Conservation (phyloP, 2,797 vertebrate species). For the Sebastes kiyomatsui region DNA sequence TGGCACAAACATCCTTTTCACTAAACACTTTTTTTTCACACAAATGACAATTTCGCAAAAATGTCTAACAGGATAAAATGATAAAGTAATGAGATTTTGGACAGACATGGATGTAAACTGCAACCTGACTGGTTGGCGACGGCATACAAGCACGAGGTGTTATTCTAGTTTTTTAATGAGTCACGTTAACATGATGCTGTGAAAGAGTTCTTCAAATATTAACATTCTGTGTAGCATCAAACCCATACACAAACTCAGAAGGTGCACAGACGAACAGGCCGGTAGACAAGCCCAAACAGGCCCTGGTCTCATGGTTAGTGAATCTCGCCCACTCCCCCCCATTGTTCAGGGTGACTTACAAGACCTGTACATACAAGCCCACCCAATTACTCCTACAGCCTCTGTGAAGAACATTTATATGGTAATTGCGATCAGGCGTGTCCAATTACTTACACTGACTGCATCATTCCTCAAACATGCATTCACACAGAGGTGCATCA, state of each 20-base stretch:
- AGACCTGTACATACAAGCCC: background rate
- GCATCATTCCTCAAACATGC: background rate
- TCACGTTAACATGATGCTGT: background rate
- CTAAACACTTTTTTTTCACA: too few species aligned
- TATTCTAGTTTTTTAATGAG: too few species aligned
- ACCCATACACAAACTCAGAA: background rate
- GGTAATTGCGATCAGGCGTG: constrained; percentile 4
- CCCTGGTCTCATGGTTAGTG: background rate
- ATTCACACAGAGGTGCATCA: background rate
- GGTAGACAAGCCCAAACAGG: background rate
- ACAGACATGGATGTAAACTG: too few species aligned
- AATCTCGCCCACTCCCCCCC: background rate
- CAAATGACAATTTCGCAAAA: too few species aligned
- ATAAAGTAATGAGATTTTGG: too few species aligned
- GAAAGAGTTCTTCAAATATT: background rate
- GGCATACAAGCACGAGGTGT: too few species aligned
- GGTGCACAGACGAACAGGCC: background rate
- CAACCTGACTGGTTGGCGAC: too few species aligned
- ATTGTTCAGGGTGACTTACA: background rate
- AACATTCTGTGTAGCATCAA: background rate
- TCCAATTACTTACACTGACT: background rate
- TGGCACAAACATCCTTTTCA: too few species aligned
- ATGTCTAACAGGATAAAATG: too few species aligned
- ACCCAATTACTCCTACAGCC: background rate
- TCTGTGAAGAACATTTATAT: constrained; percentile 4